Percentiles rank a stretch among this genome's conserved stretches.
These are phyloP conservation scores for Antennarius striatus DNA, from an alignment of 2,113 vertebrate species.

Conservation along the genomic window DNA sequence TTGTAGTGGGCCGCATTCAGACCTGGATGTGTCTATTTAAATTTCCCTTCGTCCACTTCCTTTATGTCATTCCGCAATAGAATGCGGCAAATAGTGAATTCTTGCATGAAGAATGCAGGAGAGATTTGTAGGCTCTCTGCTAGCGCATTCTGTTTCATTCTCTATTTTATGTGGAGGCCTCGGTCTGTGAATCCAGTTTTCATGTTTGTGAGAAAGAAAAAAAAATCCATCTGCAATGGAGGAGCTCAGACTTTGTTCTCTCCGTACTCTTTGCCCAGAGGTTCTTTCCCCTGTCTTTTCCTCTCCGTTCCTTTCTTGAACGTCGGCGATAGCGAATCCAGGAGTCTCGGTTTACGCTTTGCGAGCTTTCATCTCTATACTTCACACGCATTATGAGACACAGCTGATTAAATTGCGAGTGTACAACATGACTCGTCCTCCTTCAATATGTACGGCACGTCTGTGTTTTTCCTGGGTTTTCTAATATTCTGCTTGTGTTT, in stretches of 20 bases:
- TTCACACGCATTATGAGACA: conserved; percentile 61
- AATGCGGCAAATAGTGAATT: conserved; percentile 19
- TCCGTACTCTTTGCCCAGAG: conserved; percentile 40
- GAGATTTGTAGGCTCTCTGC: conserved; percentile 27
- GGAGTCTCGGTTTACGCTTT: conserved; percentile 37
- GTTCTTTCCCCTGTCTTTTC: conserved; percentile 27
- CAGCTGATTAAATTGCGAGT: conserved; percentile 68
- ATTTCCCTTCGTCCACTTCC: conserved; percentile 39
- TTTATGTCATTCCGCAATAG: conserved; percentile 33
- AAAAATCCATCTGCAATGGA: conserved; percentile 46
- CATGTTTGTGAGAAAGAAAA: conserved; percentile 39
- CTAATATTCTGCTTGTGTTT: conserved; percentile 57
- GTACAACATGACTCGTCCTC: conserved; percentile 47
- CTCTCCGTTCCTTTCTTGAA: conserved; percentile 34
- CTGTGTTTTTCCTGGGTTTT: conserved; percentile 37
- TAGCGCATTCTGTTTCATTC: conserved; percentile 46
- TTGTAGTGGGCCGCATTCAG: conserved; percentile 53
- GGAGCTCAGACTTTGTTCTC: conserved; percentile 61
- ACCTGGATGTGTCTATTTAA: conserved; percentile 54
- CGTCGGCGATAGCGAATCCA: conserved; percentile 21
- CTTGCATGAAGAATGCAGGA: conserved; percentile 14
- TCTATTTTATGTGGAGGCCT: conserved; percentile 35
- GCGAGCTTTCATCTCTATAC: conserved; percentile 61
- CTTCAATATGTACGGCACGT: conserved; percentile 64
- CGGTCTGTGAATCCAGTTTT: conserved; percentile 49